Percentiles rank a stretch among this genome's conserved stretches.
These are phyloP conservation scores for Poecilia velifera DNA, from an alignment of 2,797 vertebrate species.

Conservation along the genomic window DNA sequence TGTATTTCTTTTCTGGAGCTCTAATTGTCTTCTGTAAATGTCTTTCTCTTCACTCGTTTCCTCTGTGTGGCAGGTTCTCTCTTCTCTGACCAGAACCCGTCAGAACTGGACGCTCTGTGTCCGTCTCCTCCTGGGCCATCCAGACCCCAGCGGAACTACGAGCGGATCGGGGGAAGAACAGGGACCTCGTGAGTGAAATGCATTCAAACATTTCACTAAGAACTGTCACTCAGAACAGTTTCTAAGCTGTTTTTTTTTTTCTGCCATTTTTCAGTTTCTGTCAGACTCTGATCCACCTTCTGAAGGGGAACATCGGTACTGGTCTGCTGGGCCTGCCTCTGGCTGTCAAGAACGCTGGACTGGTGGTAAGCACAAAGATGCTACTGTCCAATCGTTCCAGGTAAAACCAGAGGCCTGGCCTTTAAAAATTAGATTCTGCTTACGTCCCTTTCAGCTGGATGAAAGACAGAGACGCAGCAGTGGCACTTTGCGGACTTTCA, in stretches of 20 bases:
- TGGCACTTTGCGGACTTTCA: not conserved
- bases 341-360: conserved; percentile 94
- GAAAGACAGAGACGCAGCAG: not conserved
- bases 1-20: not conserved
- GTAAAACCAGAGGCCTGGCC: not conserved
- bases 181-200: conserved; percentile 79
- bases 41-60: not conserved
- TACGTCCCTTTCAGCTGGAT: not conserved
- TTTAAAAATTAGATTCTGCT: conserved; percentile 21
- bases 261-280: conserved; percentile 79
- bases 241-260: not conserved
- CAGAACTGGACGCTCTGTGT: conserved; percentile 73
- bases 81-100: conserved; percentile 69
- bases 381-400: not conserved
- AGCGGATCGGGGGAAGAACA: conserved; percentile 74
- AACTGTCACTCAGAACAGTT: not conserved
- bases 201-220: not conserved
- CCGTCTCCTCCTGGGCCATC: conserved; percentile 69
- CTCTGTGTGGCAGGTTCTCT: conserved; percentile 56
- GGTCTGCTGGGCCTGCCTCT: conserved; percentile 95
- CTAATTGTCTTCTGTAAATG: not conserved
- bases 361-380: conserved; percentile 82
- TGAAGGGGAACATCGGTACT: conserved; percentile 96
- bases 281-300: conserved; percentile 94
- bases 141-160: conserved; percentile 75